These are phyloP conservation scores for Trinectes maculatus DNA, from an alignment of 2,113 vertebrate genomes.

Conservation along the genomic window DNA sequence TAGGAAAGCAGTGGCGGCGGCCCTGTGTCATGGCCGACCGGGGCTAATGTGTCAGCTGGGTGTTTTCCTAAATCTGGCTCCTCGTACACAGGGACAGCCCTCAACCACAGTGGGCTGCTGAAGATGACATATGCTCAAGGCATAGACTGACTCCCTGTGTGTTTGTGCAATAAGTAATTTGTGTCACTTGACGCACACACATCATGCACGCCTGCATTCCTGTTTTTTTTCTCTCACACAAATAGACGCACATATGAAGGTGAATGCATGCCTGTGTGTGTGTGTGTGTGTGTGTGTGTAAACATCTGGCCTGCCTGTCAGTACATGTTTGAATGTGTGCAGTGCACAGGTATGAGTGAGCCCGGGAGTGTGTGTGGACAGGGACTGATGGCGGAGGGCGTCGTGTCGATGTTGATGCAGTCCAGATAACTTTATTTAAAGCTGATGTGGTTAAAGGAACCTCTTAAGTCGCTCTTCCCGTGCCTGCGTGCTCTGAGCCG, in stretches of 20 bases:
- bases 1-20: constrained; percentile 51
- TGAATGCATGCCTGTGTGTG: constrained; percentile 55
- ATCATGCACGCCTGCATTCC: constrained; percentile 5
- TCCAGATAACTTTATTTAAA: constrained; percentile 80
- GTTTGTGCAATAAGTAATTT: constrained; percentile 58
- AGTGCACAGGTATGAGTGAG: constrained; percentile 39
- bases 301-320: constrained; percentile 54
- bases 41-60: constrained; percentile 72
- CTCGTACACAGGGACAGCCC: constrained; percentile 65
- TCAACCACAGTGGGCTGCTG: constrained; percentile 62
- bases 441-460: constrained; percentile 75
- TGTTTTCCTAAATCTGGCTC: constrained; percentile 72
- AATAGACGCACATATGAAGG: constrained; percentile 44
- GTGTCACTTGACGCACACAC: constrained; percentile 39
- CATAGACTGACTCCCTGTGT: constrained; percentile 50
- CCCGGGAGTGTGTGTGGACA: constrained; percentile 35
- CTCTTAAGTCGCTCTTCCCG: constrained; percentile 73
- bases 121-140: constrained; percentile 76
- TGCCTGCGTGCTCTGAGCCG: constrained; percentile 75
- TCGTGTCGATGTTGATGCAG: constrained; percentile 71
- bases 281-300: constrained; percentile 52
- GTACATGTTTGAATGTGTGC: constrained; percentile 39
- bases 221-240: constrained; percentile 27
- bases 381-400: constrained; percentile 36
- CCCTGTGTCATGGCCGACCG: constrained; percentile 63